These are phyloP conservation scores for Sebastes fasciatus DNA, from an alignment of 2,113 vertebrate genomes.

Conservation along the genomic window DNA sequence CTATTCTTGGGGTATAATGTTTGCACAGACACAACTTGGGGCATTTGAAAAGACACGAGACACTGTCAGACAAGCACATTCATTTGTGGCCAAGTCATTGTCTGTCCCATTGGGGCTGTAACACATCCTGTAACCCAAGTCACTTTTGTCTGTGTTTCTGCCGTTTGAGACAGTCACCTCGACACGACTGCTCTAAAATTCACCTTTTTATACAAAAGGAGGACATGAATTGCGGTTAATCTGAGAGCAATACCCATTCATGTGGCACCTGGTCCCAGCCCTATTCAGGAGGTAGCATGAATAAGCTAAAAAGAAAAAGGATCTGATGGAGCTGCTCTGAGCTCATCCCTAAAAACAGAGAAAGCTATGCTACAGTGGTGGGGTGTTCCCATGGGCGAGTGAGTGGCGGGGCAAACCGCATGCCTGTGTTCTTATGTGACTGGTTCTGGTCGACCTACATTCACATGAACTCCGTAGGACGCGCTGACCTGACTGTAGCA, in stretches of 20 bases:
- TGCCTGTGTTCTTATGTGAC: conserved; percentile 65
- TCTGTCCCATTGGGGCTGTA: conserved; percentile 71
- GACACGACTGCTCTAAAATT: conserved; percentile 76
- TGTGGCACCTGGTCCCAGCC: conserved; percentile 72
- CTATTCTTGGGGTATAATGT: conserved; percentile 67
- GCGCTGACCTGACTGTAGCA: conserved; percentile 57
- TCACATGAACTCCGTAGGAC: conserved; percentile 63
- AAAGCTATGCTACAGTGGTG: conserved; percentile 53
- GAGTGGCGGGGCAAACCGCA: conserved; percentile 66
- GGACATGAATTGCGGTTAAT: conserved; percentile 71
- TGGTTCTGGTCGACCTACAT: conserved; percentile 68
- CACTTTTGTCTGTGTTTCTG: conserved; percentile 77
- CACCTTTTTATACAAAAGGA: conserved; percentile 78
- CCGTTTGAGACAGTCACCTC: conserved; percentile 72
- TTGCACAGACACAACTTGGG: conserved; percentile 75
- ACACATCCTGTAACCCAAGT: conserved; percentile 79
- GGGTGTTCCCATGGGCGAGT: conserved; percentile 69
- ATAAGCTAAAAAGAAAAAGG: conserved; percentile 59
- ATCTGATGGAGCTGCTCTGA: conserved; percentile 70
- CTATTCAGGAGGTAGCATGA: conserved; percentile 71
- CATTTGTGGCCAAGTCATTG: conserved; percentile 74
- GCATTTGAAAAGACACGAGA: conserved; percentile 68
- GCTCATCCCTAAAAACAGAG: conserved; percentile 60
- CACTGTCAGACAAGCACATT: conserved; percentile 61
- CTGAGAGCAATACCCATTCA: conserved; percentile 76